Percentiles rank a stretch among this genome's conserved stretches.
Evolutionary conservation across 2,888 invertebrate species (phyloP).

Genomic region (Drosophila sordidula): DNA sequence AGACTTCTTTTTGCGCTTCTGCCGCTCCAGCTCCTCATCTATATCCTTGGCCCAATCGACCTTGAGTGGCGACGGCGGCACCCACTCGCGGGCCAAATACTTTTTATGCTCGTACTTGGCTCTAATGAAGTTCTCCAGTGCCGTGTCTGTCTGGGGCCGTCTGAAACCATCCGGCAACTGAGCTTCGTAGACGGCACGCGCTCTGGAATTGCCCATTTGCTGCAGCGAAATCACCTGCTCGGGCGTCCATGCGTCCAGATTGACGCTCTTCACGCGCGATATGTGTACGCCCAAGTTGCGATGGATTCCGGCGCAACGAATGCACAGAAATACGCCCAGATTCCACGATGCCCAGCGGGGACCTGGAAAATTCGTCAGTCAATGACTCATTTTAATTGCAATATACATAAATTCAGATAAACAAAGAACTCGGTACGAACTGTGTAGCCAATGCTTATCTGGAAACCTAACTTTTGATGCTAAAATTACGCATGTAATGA

Average conservation of each 20-base stretch:
- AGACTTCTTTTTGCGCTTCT: conserved; percentile 93
- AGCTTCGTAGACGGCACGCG: conserved; percentile 98
- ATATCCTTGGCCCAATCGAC: conserved; percentile 95
- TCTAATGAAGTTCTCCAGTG: conserved; percentile 97
- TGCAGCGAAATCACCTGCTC: conserved; percentile 97
- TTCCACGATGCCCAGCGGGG: conserved; percentile 99
- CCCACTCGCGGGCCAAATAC: conserved; percentile 99
- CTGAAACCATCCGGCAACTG: conserved; percentile 98
- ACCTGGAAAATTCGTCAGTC: conserved; percentile 86
- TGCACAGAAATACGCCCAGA: conserved; percentile 98
- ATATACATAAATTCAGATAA: neutral
- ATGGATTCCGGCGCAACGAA: conserved; percentile 99
- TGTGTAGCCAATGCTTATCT: conserved; percentile 24
- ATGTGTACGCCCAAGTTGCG: conserved; percentile 99
- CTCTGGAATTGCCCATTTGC: conserved; percentile 99
- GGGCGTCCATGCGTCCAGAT: conserved; percentile 98
- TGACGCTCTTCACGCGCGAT: conserved; percentile 99
- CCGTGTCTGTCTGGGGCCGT: conserved; percentile 96
- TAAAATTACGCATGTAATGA: conserved; percentile 9
- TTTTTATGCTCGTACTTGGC: conserved; percentile 99
- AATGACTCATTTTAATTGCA: neutral
- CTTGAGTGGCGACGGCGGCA: conserved; percentile 93
- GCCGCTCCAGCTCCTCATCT: conserved; percentile 93
- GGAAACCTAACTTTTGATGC: conserved; percentile 5
- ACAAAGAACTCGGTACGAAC: conserved; percentile 19